Conservation (phyloP, 2,888 invertebrate species). For the Drosophila infuscata region DNA sequence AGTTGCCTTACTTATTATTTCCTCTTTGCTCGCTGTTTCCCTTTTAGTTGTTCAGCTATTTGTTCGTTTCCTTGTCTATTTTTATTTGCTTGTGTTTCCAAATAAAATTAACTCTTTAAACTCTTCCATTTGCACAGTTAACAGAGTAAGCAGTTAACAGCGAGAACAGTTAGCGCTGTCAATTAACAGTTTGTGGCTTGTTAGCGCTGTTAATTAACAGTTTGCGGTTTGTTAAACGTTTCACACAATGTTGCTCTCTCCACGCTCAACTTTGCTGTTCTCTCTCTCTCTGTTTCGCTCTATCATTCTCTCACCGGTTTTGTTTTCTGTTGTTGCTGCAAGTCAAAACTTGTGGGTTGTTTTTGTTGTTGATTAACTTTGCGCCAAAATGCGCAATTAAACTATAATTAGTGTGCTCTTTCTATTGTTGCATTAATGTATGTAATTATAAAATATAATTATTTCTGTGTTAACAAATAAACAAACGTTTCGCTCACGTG, state of each 20-base stretch:
- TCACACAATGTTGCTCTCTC: neutral
- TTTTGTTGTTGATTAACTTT: conserved; percentile 10
- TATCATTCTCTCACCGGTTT: neutral
- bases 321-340: neutral
- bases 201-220: conserved; percentile 1
- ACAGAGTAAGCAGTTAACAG: conserved; percentile 7
- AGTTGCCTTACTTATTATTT: conserved; percentile 37
- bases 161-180: conserved; percentile 10
- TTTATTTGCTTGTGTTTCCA: conserved; percentile 4
- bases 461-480: conserved; percentile 11
- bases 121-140: conserved; percentile 6
- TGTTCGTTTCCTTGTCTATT: conserved; percentile 18
- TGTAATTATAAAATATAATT: conserved; percentile 14
- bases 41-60: conserved; percentile 13
- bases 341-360: neutral
- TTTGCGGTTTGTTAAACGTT: neutral
- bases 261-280: conserved; percentile 2
- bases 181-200: conserved; percentile 15
- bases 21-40: neutral
- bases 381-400: conserved; percentile 10
- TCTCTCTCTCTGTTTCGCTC: neutral
- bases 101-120: conserved; percentile 16
- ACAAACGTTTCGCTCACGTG: conserved; percentile 53
- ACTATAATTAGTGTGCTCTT: conserved; percentile 3
- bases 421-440: conserved; percentile 3